phyloP scores from a whole-genome alignment of 2,797 vertebrate species.

The Echeneis naucrates region DNA sequence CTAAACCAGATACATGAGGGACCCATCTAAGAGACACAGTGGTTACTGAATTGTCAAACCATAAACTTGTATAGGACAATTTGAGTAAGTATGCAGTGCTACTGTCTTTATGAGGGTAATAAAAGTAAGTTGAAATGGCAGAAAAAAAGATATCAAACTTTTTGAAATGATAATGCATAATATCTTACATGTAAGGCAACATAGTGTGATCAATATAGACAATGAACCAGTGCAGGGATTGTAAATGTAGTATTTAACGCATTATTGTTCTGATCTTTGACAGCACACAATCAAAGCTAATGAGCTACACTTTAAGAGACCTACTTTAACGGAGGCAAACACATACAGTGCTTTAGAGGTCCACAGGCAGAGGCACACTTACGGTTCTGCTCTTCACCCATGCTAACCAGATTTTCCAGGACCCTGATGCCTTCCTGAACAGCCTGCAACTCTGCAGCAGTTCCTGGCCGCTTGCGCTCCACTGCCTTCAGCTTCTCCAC shows the following conservation, averaged over 20 bases:
- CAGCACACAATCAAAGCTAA: constrained; percentile 27
- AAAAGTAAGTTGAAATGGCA: background rate
- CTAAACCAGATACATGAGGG: constrained; percentile 3
- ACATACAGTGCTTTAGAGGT: constrained; percentile 29
- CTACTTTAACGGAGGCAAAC: constrained; percentile 44
- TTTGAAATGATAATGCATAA: constrained; percentile 18
- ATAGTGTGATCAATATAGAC: constrained; percentile 32
- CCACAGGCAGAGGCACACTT: constrained; percentile 77
- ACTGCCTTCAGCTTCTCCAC: constrained; percentile 96
- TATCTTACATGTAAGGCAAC: background rate
- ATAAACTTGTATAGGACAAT: no score
- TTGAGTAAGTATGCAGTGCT: background rate
- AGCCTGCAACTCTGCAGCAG: constrained; percentile 90
- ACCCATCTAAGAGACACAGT: constrained; percentile 1
- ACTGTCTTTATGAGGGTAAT: constrained; percentile 3
- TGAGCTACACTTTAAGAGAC: constrained; percentile 42
- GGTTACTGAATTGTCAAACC: background rate
- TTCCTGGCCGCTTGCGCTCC: constrained; percentile 88
- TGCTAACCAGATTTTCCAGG: constrained; percentile 93
- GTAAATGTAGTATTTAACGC: constrained; percentile 51
- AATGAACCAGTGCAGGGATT: constrained; percentile 34
- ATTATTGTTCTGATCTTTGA: constrained; percentile 27
- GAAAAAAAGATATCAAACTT: background rate
- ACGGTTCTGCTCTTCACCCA: constrained; percentile 97
- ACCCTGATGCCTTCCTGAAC: constrained; percentile 97